phyloP scores from a whole-genome alignment of 1,140 invertebrate species.

The Ditylenchus dipsaci region DNA sequence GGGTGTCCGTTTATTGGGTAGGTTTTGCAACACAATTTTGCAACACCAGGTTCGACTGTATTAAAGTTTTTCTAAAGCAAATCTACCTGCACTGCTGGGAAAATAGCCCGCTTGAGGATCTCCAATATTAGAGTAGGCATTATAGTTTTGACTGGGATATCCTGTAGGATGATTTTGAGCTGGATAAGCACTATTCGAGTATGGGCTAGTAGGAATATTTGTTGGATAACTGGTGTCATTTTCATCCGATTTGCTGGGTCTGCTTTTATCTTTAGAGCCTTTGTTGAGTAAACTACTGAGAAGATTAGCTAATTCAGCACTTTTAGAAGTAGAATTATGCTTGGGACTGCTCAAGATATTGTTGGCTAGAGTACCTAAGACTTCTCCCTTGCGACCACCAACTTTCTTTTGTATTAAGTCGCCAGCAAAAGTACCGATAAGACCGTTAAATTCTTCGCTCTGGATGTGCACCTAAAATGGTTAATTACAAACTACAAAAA shows the following conservation, averaged over 20 bases:
- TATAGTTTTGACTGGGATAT: not conserved
- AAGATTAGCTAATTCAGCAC: not conserved
- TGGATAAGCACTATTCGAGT: not conserved
- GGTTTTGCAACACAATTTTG: too few species aligned
- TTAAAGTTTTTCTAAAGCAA: too few species aligned
- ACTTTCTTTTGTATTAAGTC: conserved; percentile 45
- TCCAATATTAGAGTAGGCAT: not conserved
- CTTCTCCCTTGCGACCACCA: conserved; percentile 34
- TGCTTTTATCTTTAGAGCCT: not conserved
- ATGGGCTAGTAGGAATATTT: not conserved
- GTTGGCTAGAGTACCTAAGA: conserved; percentile 23
- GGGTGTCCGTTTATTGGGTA: too few species aligned
- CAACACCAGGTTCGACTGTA: too few species aligned
- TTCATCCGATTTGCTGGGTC: not conserved
- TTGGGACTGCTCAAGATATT: conserved; percentile 2
- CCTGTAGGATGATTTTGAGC: not conserved
- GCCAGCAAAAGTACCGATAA: conserved; percentile 46
- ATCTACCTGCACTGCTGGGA: too few species aligned
- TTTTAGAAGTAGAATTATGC: not conserved
- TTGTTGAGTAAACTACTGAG: too few species aligned
- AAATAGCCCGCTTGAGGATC: too few species aligned
- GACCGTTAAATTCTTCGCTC: conserved; percentile 43
- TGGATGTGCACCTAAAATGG: conserved; percentile 43
- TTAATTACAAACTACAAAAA: too few species aligned
- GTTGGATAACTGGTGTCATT: not conserved